Percentiles rank a stretch among this genome's conserved stretches.
These are phyloP conservation scores for Sarcophaga subvicina DNA, from an alignment of 2,888 invertebrate genomes.

Conservation along the genomic window DNA sequence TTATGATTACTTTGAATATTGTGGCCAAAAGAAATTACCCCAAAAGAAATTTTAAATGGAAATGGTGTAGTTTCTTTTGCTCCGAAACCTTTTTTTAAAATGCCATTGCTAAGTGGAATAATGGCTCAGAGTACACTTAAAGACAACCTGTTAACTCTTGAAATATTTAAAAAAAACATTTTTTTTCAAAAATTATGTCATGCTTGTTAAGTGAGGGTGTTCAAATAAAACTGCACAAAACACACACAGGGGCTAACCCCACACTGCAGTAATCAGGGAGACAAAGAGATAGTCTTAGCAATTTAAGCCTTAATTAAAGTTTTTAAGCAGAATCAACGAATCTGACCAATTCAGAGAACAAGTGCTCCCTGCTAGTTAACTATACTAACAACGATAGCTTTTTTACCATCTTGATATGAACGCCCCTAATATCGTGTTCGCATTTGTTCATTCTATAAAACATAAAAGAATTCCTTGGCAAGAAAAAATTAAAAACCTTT, in stretches of 20 bases:
- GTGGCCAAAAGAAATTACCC: too few species aligned
- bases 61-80: not conserved
- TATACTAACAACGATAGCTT: not conserved
- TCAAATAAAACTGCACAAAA: not conserved
- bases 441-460: not conserved
- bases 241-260: too few species aligned
- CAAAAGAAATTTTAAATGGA: not conserved
- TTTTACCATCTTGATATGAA: not conserved
- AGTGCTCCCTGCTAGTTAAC: too few species aligned
- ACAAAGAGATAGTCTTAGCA: too few species aligned
- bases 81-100: not conserved
- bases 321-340: not conserved
- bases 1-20: too few species aligned
- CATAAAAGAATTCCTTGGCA: not conserved
- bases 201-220: not conserved
- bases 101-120: not conserved
- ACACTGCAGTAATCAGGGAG: too few species aligned
- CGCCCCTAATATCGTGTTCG: not conserved
- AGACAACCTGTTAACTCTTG: constrained; percentile 28
- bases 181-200: not conserved
- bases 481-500: not conserved
- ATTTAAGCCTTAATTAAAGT: too few species aligned
- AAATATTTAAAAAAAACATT: not conserved
- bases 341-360: too few species aligned
- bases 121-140: not conserved